Evolutionary conservation across 1,140 invertebrate species (phyloP), one percentile per base, ranked within the genome.

Genomic region (Apis cerana): DNA sequence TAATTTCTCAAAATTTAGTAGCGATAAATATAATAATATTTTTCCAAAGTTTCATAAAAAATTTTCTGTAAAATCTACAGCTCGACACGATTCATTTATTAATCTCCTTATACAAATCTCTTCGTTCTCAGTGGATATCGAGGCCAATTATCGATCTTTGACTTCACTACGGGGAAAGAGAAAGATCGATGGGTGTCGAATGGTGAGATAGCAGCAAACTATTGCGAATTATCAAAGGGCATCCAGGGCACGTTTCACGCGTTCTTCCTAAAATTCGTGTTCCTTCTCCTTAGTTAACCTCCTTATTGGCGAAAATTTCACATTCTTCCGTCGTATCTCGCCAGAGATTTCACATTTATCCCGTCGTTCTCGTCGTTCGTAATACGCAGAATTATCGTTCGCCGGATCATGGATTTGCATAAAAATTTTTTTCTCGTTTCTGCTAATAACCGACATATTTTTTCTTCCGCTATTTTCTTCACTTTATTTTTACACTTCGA

Each of bases 301-400:
- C 17, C 33, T 23, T 19, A 23, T 10, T n/a, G 58, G 11, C 12
- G 21, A 48, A 74, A 75, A 67, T 17, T 75, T n/a, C 43, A 50
- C 19, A 52, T 79, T 72, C 65, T 59, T 61, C n/a, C 7, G 48
- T 48, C 58, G 56, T 75, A 48, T 58, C 62, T 67, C 62, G 13
- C 23, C 5, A n/a, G 52, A 58, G 62, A 65, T 19, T 81, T 58
- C 23, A 33, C 52, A 58, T 81, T 67, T 50, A 75, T 13, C n/a
- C 62, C 1, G 19, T n/a, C n/a, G 52, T 52, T 48, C 15, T 21
- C 12, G 27, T 11, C 50, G 21, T 43, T 43, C 27, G 27, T 67
- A 75, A 67, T 81, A 75, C 61, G 23, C 64, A 58, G 61, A 75
- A 81, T 81, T 75, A 81, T 65, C 58, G 33, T 27, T 12, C 19